Evolutionary conservation across 2,797 vertebrate genomes (phyloP).

Genomic region (Odontamblyopus rebecca): DNA sequence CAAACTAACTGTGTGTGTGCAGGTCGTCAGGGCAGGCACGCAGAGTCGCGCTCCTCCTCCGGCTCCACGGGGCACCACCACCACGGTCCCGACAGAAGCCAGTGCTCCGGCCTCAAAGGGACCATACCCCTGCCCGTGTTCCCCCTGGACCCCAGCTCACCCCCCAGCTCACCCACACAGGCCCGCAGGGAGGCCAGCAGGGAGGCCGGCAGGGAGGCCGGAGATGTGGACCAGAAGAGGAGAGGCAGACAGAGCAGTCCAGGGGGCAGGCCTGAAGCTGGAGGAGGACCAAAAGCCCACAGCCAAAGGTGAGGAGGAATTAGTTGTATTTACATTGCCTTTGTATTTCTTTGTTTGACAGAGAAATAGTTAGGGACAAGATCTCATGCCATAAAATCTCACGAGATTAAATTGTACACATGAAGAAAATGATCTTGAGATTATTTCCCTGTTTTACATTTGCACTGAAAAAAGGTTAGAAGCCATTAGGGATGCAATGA

Average conservation of each 20-base stretch:
- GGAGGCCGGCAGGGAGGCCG: background rate
- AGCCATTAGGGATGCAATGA: too few species aligned
- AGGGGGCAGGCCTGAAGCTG: slow-evolving; percentile 41
- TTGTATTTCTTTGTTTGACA: too few species aligned
- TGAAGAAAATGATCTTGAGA: too few species aligned
- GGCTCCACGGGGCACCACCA: slow-evolving; percentile 51
- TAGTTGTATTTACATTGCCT: background rate
- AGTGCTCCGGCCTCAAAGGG: slow-evolving; percentile 50
- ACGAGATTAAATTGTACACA: too few species aligned
- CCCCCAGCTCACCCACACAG: slow-evolving; percentile 60
- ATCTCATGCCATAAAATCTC: too few species aligned
- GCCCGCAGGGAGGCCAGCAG: slow-evolving; percentile 29
- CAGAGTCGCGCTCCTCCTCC: slow-evolving; percentile 62
- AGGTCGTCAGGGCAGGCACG: slow-evolving; percentile 71
- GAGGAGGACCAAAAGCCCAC: slow-evolving; percentile 49
- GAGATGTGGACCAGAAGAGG: slow-evolving; percentile 36
- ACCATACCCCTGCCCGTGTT: slow-evolving; percentile 65
- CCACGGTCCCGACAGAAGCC: slow-evolving; percentile 64
- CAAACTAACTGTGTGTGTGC: background rate
- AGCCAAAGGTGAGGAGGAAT: slow-evolving; percentile 6
- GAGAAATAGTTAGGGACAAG: too few species aligned
- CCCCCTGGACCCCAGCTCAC: slow-evolving; percentile 62
- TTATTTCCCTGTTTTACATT: too few species aligned
- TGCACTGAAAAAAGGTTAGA: too few species aligned
- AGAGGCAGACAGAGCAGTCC: slow-evolving; percentile 12